Evolutionary conservation across 2,888 invertebrate species (phyloP), one percentile per base, ranked within the genome.

Genomic region (Bombylius major): DNA sequence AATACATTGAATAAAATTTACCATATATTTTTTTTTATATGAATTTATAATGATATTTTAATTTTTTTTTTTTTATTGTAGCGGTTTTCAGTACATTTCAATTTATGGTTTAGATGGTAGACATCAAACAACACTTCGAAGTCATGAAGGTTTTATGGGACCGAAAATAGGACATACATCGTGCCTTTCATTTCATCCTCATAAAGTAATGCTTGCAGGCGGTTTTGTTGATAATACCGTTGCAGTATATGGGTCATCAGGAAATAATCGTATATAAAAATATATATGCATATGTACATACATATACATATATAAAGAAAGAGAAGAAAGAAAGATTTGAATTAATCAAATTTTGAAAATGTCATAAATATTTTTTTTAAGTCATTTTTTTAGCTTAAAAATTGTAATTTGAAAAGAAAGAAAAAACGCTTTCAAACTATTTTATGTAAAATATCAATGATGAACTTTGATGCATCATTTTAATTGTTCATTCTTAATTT

Each of bases 81-180:
- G 89, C 68, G 89, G 88, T 31, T 84, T 87, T 1, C 89, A 87
- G 69, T 84, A 82, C 73, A 88, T 94, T 65, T 84, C 82, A 65
- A 79, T 90, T 55, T 87, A 84, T 75, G 85, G 85, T 66, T 77
- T 85, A 64, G 79, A 80, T 62, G 94, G 93, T 49, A 76, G 78
- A 32, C 75, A 78, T 49, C 78, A 92, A 57, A 90, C 88, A 72
- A 82, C 85, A 5, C 86, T 95, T 69, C 87, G 88, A 70, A 86
- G 87, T 72, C 89, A 94, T 73, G 94, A 95, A 70, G 93, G 95
- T 55, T 94, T 96, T 76, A 88, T 90, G 81, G 84, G 84, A 58
- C 85, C 89, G 64, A 81, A 90, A 69, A 89, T 91, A 65, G 91
- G 90, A 23, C 87, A 92, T 49, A 88, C 94, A 59, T 86, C 86